Evolutionary conservation across 2,888 invertebrate species (phyloP).

Genomic region (Boloria selene): DNA sequence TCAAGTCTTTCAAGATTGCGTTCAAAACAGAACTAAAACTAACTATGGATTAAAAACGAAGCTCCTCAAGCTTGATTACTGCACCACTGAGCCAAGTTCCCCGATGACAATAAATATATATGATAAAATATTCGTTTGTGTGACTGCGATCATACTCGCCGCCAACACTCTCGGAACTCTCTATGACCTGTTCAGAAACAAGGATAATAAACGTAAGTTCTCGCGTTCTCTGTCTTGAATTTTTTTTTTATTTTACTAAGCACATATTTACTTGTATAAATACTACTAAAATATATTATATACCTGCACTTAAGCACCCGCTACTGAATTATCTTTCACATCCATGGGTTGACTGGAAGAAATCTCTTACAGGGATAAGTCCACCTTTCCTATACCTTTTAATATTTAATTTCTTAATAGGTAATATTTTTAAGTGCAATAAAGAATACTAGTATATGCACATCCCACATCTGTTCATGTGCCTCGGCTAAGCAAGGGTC

Average conservation of each 20-base stretch:
- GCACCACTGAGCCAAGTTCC: conserved; percentile 33
- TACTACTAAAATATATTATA: no score
- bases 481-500: no score
- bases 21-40: conserved; percentile 39
- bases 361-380: no score
- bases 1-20: conserved; percentile 41
- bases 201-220: conserved; percentile 42
- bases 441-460: no score
- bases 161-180: conserved; percentile 42
- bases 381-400: no score
- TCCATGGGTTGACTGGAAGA: no score
- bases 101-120: conserved; percentile 32
- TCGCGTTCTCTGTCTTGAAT: not conserved
- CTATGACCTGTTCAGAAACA: conserved; percentile 39
- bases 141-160: conserved; percentile 31
- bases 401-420: no score
- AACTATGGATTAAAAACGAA: conserved; percentile 38
- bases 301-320: no score
- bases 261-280: no score
- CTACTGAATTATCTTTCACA: no score
- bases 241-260: not conserved
- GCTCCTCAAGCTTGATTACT: conserved; percentile 41
- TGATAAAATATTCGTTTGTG: conserved; percentile 37
- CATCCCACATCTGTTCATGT: not conserved
- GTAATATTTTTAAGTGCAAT: no score